Evolutionary conservation across 2,888 invertebrate genomes (phyloP), one percentile per base, ranked within the genome.

Genomic region (Amphipoea oculea): DNA sequence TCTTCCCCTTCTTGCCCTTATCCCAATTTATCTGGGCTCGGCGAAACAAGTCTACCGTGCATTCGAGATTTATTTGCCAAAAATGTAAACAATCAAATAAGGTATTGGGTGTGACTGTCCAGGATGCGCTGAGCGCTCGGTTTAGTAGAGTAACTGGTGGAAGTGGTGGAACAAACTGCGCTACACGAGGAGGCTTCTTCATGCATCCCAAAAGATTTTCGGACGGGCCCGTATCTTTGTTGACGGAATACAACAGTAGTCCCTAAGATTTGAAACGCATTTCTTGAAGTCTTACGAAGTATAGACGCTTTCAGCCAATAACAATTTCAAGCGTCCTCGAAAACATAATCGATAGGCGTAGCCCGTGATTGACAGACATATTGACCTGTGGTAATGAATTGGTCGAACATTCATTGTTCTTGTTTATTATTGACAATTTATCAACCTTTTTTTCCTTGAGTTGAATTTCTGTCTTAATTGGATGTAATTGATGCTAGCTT

Each of bases 341-440:
- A 70, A 68, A 73, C 48, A 12, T 48, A 80, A 83, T 77, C 77
- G 36, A 72, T 54, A 70, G 60, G 36, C 68, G 68, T 60, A 76
- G 23, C n/a, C 66, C n/a, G 17, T 73, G 36, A 36, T 3, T 36
- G 36, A 36, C 36, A 45, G 73, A 36, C 36, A 36, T 75, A 77
- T 78, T 67, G 29, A 63, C 51, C 12, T 17, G 4, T 29, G 6
- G 40, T 70, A 73, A 68, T 78, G 67, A 73, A 73, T 76, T 73
- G 68, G 0, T 20, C 4, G 36, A 83, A 51, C 67, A 67, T 54
- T 66, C 4, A 83, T 83, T 76, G 63, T 75, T 75, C 40, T 66
- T 86, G 72, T 79, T 82, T 66, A 63, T 69, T 85, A 63, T 85
- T 86, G 65, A 69, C 63, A 76, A 78, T n/a, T n/a, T n/a, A 74